Evolutionary conservation across 2,797 vertebrate genomes (phyloP), one percentile per base, ranked within the genome.

Genomic region (Hippocampus kuda): DNA sequence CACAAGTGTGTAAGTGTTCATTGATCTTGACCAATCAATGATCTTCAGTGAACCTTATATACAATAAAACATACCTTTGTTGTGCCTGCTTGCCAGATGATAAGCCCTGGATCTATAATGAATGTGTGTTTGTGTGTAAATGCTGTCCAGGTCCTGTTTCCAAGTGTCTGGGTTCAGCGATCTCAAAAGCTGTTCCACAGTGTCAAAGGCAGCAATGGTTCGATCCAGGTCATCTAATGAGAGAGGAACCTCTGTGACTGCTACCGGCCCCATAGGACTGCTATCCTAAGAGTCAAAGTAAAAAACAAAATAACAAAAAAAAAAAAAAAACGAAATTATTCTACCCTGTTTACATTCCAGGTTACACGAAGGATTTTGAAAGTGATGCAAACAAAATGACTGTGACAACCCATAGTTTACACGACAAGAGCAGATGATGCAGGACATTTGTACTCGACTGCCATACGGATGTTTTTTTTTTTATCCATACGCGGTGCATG

Each of bases 111-210:
- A 94, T 77, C 92, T 90, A 72, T 93, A 93, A 66, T 91, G 90
- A 51, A 92, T 88, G 2, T 87, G 83, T 12, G 89, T 92, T 41
- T 94, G 92, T 34, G 91, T 90, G 84, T 94, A 95, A 68, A 99
- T 89, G 79, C 87, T 94, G 76, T 95, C 92, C 1, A 99, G 91
- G 77, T 99, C 96, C 69, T 97, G 92, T 81, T 90, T 93, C 97
- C 97, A 99, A 4, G 94, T 94, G 6, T 93, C 89, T 0, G 97
- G 97, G 77, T 93, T 95, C 63, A 98, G 91, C 79, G 93, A 89
- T 76, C 84, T 92, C 53, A 98, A 87, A 16, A 99, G 89, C 73
- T 98, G 93, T 72, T 98, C 95, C 65, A 99, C 92, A 0, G 95
- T 98, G 79, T 96, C 92, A 69, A 98, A 97, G 0, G 90, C 87